Conservation (phyloP, 2,113 vertebrate species). For the Crotalus horridus region DNA sequence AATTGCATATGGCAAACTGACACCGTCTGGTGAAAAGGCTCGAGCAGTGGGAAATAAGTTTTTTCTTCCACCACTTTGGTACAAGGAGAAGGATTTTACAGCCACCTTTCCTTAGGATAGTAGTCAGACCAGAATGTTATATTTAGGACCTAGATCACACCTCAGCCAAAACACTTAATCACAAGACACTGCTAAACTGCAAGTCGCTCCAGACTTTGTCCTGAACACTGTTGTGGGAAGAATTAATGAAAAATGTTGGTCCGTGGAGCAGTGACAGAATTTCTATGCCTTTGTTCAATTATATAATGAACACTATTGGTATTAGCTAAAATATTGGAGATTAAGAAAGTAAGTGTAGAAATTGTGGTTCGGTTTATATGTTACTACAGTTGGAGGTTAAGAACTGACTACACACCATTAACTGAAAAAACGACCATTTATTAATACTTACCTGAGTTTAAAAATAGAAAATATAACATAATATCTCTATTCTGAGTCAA, state of each 20-base stretch:
- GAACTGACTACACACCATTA: slow-evolving; percentile 38
- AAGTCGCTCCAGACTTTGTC: background rate
- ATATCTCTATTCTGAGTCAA: background rate
- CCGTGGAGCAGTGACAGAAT: background rate
- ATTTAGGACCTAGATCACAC: background rate
- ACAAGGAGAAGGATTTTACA: background rate
- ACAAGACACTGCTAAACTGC: background rate
- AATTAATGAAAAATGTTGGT: background rate
- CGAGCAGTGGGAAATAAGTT: background rate
- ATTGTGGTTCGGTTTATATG: background rate
- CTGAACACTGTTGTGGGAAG: background rate
- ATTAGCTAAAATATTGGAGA: slow-evolving; percentile 46
- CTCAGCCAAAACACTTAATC: background rate
- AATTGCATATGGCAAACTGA: background rate
- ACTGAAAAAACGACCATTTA: slow-evolving; percentile 41
- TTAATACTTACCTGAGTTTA: background rate
- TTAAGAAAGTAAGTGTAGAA: slow-evolving; percentile 46
- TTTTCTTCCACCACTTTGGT: background rate
- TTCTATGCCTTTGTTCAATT: background rate
- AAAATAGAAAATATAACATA: background rate
- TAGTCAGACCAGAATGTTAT: background rate
- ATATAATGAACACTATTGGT: slow-evolving; percentile 24
- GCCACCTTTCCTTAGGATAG: background rate
- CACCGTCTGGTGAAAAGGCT: slow-evolving; percentile 4
- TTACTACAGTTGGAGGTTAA: slow-evolving; percentile 1